A percentile compares a stretch with the other conserved stretches of the same genome.
These are phyloP conservation scores for Melanargia galathea DNA, from an alignment of 2,888 invertebrate genomes.

Conservation along the genomic window DNA sequence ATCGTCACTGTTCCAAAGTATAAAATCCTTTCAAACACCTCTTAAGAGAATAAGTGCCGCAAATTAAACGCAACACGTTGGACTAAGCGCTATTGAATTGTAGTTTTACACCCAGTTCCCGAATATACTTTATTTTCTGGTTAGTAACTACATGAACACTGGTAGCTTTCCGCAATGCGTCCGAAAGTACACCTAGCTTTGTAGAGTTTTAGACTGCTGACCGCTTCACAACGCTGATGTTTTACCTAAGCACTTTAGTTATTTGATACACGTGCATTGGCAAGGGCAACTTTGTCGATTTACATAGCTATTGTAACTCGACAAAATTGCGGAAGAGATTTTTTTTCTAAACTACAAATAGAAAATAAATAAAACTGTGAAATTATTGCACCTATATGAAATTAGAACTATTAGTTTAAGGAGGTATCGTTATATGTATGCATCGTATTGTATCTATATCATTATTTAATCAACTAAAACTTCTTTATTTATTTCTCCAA, in stretches of 20 bases:
- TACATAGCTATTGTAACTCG: too few relatives aligned
- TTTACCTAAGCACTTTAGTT: slow-evolving; percentile 2
- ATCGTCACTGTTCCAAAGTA: too few relatives aligned
- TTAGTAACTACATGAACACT: background rate
- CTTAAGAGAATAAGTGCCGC: background rate
- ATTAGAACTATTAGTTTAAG: too few relatives aligned
- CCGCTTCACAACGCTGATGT: slow-evolving; percentile 20
- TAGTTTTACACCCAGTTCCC: background rate
- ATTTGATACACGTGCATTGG: background rate
- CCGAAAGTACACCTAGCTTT: slow-evolving; percentile 35
- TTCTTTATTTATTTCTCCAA: too few relatives aligned
- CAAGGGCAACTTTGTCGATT: background rate
- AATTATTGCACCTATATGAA: too few relatives aligned
- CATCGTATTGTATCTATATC: too few relatives aligned
- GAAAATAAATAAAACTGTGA: too few relatives aligned
- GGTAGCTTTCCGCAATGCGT: slow-evolving; percentile 43
- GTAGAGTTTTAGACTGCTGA: slow-evolving; percentile 29
- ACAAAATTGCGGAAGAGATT: too few relatives aligned
- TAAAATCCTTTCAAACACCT: background rate
- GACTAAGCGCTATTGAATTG: background rate
- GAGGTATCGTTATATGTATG: too few relatives aligned
- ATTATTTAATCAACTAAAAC: too few relatives aligned
- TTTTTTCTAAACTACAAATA: too few relatives aligned
- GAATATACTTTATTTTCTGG: slow-evolving; percentile 11
- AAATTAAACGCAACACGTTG: background rate